Conservation (phyloP, 2,888 invertebrate genomes). For the Dicycla oo region DNA sequence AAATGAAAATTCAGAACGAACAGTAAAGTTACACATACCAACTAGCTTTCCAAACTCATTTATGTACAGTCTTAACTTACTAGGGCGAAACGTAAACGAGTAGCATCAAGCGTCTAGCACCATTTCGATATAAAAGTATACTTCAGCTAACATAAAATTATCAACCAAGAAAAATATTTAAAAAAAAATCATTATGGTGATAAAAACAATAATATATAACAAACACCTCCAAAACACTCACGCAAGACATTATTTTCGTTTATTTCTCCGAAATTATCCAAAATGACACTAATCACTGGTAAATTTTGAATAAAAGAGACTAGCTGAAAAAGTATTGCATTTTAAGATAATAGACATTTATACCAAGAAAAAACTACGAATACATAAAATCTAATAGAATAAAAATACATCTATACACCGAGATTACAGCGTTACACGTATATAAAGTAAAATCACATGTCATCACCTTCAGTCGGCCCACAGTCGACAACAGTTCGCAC, state of each 20-base stretch:
- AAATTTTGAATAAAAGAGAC: constrained; percentile 85
- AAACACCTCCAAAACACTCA: constrained; percentile 73
- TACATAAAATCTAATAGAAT: constrained; percentile 79
- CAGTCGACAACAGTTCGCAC: constrained; percentile 64
- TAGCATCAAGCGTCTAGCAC: constrained; percentile 88
- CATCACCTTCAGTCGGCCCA: constrained; percentile 73
- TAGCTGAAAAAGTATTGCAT: constrained; percentile 86
- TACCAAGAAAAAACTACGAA: constrained; percentile 78
- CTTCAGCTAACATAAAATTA: constrained; percentile 87
- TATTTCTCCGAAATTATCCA: constrained; percentile 69
- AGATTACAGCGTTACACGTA: constrained; percentile 82
- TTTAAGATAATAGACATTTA: constrained; percentile 79
- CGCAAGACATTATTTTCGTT: constrained; percentile 60
- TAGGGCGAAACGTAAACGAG: constrained; percentile 82
- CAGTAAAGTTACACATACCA: constrained; percentile 63
- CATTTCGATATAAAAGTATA: constrained; percentile 88
- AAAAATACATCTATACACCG: constrained; percentile 82
- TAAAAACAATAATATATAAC: constrained; percentile 80
- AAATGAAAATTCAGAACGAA: constrained; percentile 66
- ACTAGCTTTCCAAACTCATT: constrained; percentile 70
- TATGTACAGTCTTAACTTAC: constrained; percentile 80
- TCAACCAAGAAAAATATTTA: constrained; percentile 83
- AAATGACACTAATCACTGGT: constrained; percentile 73
- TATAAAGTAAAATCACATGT: constrained; percentile 87
- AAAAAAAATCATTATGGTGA: constrained; percentile 70